These are phyloP conservation scores for Athene noctua DNA, from an alignment of 2,113 vertebrate genomes.

Conservation along the genomic window DNA sequence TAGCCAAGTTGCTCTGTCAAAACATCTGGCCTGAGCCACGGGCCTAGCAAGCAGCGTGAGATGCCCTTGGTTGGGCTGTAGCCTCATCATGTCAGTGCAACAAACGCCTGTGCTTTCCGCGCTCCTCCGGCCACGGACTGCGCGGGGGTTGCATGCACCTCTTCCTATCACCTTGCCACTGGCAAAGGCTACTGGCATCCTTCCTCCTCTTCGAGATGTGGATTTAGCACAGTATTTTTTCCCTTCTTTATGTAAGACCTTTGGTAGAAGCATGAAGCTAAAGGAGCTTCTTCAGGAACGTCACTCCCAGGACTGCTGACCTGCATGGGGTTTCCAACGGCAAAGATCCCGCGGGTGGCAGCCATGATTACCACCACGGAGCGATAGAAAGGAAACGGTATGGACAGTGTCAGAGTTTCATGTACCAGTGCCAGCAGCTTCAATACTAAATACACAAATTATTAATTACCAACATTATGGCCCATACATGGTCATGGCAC, in stretches of 20 bases:
- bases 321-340: not conserved
- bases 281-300: not conserved
- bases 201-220: not conserved
- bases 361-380: not conserved
- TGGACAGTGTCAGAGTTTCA: not conserved
- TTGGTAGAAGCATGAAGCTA: not conserved
- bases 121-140: rapidly evolving
- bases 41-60: not conserved
- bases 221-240: not conserved
- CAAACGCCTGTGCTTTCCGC: rapidly evolving
- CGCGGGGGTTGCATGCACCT: rapidly evolving
- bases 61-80: not conserved
- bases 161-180: rapidly evolving
- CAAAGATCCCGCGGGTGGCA: rapidly evolving
- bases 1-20: not conserved
- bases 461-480: slow-evolving; percentile 15
- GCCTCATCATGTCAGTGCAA: not conserved
- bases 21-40: not conserved
- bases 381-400: not conserved
- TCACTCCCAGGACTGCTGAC: not conserved
- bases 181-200: not conserved
- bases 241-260: not conserved
- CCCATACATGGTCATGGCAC: not conserved
- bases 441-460: not conserved
- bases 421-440: not conserved